phyloP scores from a whole-genome alignment of 2,888 invertebrate species.

The Adelphocoris suturalis region DNA sequence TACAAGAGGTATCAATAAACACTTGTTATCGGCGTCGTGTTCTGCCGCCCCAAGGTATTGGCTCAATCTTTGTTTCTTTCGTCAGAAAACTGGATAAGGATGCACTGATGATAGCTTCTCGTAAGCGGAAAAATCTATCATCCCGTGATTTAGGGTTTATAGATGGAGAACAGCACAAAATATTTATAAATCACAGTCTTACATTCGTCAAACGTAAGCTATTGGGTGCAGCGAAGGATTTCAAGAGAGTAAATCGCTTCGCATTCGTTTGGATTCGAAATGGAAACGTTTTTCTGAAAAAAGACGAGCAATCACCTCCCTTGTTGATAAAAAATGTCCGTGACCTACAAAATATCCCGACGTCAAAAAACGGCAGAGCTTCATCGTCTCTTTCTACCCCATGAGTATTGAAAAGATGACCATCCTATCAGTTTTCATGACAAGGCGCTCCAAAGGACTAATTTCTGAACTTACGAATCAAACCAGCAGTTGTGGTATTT shows the following conservation, averaged over 20 bases:
- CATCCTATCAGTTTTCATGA: too few species aligned
- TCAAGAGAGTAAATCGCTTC: constrained; percentile 18
- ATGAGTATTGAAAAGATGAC: too few species aligned
- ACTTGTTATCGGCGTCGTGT: background rate
- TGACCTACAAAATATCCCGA: too few species aligned
- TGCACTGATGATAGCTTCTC: background rate
- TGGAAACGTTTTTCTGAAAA: constrained; percentile 52
- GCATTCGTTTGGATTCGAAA: constrained; percentile 54
- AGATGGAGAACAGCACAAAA: constrained; percentile 25
- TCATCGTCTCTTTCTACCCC: too few species aligned
- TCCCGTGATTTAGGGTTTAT: constrained; percentile 50
- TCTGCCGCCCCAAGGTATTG: background rate
- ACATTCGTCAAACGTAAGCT: background rate
- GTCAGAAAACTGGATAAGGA: background rate
- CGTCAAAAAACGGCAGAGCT: too few species aligned
- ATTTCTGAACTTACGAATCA: too few species aligned
- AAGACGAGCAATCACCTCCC: background rate
- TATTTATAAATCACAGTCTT: constrained; percentile 54
- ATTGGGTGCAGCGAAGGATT: constrained; percentile 5
- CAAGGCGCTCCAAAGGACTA: too few species aligned
- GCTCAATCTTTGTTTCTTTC: background rate
- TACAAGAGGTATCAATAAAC: background rate
- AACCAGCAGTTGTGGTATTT: too few species aligned
- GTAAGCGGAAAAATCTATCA: background rate
- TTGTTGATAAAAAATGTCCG: background rate